phyloP scores from a whole-genome alignment of 1,140 invertebrate species.

The Zaprionus nigranus region DNA sequence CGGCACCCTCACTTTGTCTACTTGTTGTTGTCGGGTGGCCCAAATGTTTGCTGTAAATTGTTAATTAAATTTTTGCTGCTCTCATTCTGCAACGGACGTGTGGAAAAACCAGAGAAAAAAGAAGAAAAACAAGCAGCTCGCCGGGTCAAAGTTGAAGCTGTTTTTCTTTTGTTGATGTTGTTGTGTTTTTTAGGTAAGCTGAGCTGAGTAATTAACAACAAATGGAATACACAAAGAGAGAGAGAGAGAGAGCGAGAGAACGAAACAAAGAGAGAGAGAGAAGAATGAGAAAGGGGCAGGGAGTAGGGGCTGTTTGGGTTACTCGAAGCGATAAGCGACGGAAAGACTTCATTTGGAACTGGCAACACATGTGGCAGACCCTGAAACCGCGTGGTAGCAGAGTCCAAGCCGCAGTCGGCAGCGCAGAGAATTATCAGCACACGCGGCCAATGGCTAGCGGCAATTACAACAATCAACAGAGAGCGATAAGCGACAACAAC shows the following conservation, averaged over 20 bases:
- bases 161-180: slow-evolving; percentile 7
- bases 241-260: background rate
- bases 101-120: slow-evolving; percentile 34
- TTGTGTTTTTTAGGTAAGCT: slow-evolving; percentile 35
- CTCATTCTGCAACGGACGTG: slow-evolving; percentile 57
- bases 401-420: slow-evolving; percentile 6
- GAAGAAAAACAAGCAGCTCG: background rate
- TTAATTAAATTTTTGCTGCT: slow-evolving; percentile 72
- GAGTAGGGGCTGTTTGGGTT: background rate
- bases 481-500: slow-evolving; percentile 40
- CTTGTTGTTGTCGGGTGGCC: slow-evolving; percentile 37
- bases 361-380: slow-evolving; percentile 38
- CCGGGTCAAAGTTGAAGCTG: slow-evolving; percentile 42
- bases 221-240: slow-evolving; percentile 28
- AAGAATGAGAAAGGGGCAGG: background rate
- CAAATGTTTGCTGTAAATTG: slow-evolving; percentile 69
- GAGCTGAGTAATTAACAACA: slow-evolving; percentile 53
- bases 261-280: too few relatives aligned
- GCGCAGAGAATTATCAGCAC: slow-evolving; percentile 28
- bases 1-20: too few relatives aligned
- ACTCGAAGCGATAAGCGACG: slow-evolving; percentile 30
- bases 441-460: slow-evolving; percentile 42
- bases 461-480: slow-evolving; percentile 62
- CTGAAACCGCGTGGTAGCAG: slow-evolving; percentile 18
- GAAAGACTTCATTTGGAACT: background rate